These are phyloP conservation scores for Galeopsomyia nigrocyanea DNA, from an alignment of 2,888 invertebrate species.

Conservation along the genomic window DNA sequence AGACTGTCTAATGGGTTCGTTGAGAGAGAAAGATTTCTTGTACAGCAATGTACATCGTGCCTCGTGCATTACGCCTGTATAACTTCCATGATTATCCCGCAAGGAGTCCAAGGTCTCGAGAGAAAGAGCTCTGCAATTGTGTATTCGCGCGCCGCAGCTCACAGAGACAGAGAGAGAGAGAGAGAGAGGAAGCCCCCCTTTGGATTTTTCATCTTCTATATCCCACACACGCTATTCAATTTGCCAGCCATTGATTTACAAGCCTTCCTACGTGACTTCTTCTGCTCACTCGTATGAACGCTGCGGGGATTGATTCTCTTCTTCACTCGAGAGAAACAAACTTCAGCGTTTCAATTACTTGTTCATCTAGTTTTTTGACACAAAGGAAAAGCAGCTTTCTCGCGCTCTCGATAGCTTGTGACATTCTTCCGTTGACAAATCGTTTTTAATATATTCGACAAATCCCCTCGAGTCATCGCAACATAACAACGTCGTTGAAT, in stretches of 20 bases:
- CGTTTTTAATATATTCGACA: too few relatives aligned
- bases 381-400: too few relatives aligned
- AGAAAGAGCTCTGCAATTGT: constrained; percentile 56
- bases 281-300: neutral
- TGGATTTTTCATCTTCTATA: constrained; percentile 29
- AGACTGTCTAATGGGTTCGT: constrained; percentile 33
- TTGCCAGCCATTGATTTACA: constrained; percentile 32
- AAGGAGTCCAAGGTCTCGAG: constrained; percentile 66
- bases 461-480: too few relatives aligned
- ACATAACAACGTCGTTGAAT: neutral
- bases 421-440: too few relatives aligned
- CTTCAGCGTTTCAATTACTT: too few relatives aligned
- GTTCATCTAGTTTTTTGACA: too few relatives aligned
- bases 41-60: constrained; percentile 60
- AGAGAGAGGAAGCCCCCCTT: neutral
- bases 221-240: constrained; percentile 18
- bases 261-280: constrained; percentile 1
- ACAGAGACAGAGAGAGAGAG: too few relatives aligned
- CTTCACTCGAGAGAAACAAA: constrained; percentile 5
- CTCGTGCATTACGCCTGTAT: constrained; percentile 63
- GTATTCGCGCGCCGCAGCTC: constrained; percentile 12
- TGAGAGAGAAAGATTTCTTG: constrained; percentile 18
- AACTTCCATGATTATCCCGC: constrained; percentile 66
- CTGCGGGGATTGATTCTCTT: constrained; percentile 9
- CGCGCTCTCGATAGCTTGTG: too few relatives aligned